Evolutionary conservation across 1,140 invertebrate species (phyloP).

Genomic region (Pogonus chalceus): DNA sequence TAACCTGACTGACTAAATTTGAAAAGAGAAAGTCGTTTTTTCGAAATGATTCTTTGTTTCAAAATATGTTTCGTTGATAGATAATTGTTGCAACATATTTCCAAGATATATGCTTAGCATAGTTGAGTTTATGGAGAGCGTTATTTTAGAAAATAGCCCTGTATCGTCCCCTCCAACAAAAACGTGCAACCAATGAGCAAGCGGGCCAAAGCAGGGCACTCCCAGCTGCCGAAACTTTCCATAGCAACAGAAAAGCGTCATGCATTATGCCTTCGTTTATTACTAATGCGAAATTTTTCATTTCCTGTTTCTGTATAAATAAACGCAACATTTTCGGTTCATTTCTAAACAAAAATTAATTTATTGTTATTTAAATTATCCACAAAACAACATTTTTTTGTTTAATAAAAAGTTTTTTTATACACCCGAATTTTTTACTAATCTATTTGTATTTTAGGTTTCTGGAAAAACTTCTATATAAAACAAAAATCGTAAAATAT

Average conservation of each 20-base stretch:
- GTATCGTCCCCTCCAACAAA: not conserved
- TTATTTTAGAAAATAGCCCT: conserved; percentile 6
- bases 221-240: conserved; percentile 17
- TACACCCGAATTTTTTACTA: conserved; percentile 8
- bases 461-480: too few relatives aligned
- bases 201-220: conserved; percentile 13
- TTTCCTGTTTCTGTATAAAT: too few relatives aligned
- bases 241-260: conserved; percentile 16
- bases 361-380: conserved; percentile 3
- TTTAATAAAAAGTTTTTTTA: not conserved
- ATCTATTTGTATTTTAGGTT: too few relatives aligned
- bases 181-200: conserved; percentile 14
- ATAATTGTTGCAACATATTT: not conserved
- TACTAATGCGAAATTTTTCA: conserved; percentile 15
- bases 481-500: too few relatives aligned
- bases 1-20: not conserved
- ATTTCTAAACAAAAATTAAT: conserved; percentile 8
- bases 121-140: not conserved
- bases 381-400: not conserved
- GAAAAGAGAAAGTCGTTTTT: not conserved
- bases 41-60: too few relatives aligned
- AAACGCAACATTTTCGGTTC: conserved; percentile 3
- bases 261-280: conserved; percentile 11
- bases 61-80: conserved; percentile 5
- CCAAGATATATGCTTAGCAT: not conserved